phyloP scores from a whole-genome alignment of 1,140 invertebrate species.

The Archivesica marissinica region DNA sequence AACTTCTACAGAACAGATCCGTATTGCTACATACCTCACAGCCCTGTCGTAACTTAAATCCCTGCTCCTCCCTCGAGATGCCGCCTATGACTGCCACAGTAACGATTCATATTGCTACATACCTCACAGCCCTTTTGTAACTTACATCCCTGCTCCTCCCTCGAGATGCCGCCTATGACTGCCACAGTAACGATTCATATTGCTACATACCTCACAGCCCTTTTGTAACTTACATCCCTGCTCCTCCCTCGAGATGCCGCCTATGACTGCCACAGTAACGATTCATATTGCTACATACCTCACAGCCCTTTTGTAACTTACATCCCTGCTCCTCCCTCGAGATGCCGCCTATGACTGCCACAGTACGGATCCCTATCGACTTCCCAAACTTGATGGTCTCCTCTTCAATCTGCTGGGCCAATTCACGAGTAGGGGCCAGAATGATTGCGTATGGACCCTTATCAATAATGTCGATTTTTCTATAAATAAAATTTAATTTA shows the following conservation, averaged over 20 bases:
- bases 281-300: slow-evolving; percentile 91
- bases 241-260: slow-evolving; percentile 98
- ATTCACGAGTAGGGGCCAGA: slow-evolving; percentile 98
- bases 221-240: slow-evolving; percentile 98
- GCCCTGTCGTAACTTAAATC: slow-evolving; percentile 97
- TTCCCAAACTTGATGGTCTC: slow-evolving; percentile 99
- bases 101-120: slow-evolving; percentile 93
- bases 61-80: slow-evolving; percentile 98
- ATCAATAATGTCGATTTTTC: slow-evolving; percentile 81
- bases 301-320: slow-evolving; percentile 97
- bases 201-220: slow-evolving; percentile 93
- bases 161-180: slow-evolving; percentile 98
- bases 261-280: slow-evolving; percentile 98
- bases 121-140: slow-evolving; percentile 98
- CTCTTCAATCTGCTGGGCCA: slow-evolving; percentile 99
- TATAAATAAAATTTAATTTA: background rate
- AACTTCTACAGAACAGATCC: no score
- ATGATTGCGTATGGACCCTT: slow-evolving; percentile 99
- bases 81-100: slow-evolving; percentile 99
- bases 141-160: slow-evolving; percentile 99
- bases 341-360: slow-evolving; percentile 98
- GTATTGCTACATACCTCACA: slow-evolving; percentile 92
- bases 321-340: slow-evolving; percentile 99
- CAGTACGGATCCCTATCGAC: slow-evolving; percentile 96
- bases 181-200: slow-evolving; percentile 98